Evolutionary conservation across 2,888 invertebrate genomes (phyloP).

Genomic region (Ditula angustiorana): DNA sequence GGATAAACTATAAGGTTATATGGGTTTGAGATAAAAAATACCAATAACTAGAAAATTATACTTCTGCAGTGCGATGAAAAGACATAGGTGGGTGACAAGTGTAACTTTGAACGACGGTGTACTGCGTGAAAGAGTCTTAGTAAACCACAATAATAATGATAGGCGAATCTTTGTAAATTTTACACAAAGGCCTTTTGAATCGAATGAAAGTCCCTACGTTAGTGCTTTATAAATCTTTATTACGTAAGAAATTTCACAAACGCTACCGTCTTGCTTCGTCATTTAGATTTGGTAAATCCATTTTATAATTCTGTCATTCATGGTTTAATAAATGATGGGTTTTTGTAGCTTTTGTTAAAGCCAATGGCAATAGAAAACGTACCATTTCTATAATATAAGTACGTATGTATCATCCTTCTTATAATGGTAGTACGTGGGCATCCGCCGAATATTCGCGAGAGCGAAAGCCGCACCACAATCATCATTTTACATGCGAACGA

Average conservation of each 20-base stretch:
- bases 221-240: constrained; percentile 13
- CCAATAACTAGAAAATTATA: not conserved
- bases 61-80: not conserved
- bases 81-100: not conserved
- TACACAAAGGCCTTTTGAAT: constrained; percentile 28
- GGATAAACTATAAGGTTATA: no score
- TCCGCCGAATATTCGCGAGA: no score
- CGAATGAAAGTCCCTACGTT: constrained; percentile 21
- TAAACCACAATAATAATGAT: constrained; percentile 30
- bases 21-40: not conserved
- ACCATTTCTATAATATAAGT: not conserved
- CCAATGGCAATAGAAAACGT: no score
- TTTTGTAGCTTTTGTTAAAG: not conserved
- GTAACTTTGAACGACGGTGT: not conserved
- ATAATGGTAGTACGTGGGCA: no score
- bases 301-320: not conserved
- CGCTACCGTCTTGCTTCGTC: not conserved
- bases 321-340: not conserved
- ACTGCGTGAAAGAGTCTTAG: not conserved
- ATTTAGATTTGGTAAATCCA: not conserved
- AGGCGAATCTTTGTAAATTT: constrained; percentile 18
- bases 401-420: not conserved
- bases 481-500: no score
- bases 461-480: no score
- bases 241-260: constrained; percentile 10